phyloP scores from a whole-genome alignment of 2,113 vertebrate species.

The Prolemur simus region DNA sequence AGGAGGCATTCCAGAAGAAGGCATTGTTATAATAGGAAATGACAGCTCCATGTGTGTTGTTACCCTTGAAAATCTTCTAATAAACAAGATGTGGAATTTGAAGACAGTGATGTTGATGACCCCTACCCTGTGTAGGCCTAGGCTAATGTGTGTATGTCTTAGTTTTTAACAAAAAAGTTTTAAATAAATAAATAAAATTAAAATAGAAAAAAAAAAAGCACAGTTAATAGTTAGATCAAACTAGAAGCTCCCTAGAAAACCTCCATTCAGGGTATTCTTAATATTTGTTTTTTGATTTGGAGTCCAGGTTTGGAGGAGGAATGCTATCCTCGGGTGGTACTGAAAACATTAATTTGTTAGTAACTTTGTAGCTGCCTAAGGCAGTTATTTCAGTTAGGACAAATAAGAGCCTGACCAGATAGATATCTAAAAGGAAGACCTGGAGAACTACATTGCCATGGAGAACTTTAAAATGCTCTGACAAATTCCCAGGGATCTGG shows the following conservation, averaged over 20 bases:
- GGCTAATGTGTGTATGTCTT: not conserved
- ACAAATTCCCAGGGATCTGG: not conserved
- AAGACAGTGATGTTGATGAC: not conserved
- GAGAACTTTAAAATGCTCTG: not conserved
- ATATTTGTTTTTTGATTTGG: not conserved
- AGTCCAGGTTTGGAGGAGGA: not conserved
- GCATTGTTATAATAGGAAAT: no score
- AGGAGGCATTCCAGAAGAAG: no score
- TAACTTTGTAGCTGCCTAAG: not conserved
- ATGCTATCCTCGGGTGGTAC: not conserved
- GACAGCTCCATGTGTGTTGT: no score
- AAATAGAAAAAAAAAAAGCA: not conserved
- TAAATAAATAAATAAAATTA: not conserved
- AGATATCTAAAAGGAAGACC: not conserved
- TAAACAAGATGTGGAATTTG: not conserved
- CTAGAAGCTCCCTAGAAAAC: not conserved
- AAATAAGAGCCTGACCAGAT: not conserved
- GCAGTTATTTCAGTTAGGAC: not conserved
- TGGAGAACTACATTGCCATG: not conserved
- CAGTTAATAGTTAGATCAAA: not conserved
- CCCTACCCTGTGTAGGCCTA: not conserved
- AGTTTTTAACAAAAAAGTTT: not conserved
- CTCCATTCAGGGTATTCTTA: not conserved
- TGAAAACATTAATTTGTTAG: not conserved
- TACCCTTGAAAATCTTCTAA: not conserved